A percentile compares a stretch with the other conserved stretches of the same genome.
These are phyloP conservation scores for Podarcis lilfordi DNA, from an alignment of 2,797 vertebrate species.

Conservation along the genomic window DNA sequence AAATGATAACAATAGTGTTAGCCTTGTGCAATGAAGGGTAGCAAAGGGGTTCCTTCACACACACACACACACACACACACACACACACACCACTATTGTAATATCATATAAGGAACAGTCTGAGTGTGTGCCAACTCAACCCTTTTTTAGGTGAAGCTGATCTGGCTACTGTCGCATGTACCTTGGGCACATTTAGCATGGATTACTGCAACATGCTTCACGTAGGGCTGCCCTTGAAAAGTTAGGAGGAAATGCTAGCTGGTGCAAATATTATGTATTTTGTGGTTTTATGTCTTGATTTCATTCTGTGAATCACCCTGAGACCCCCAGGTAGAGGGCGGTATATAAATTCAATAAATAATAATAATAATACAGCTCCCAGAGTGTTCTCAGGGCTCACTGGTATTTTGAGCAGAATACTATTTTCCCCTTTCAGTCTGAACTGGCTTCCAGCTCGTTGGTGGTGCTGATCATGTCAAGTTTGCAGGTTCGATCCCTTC, in stretches of 20 bases:
- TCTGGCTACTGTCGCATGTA: neutral
- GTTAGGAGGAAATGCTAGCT: neutral
- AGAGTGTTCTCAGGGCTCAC: neutral
- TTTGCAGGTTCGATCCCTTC: too few relatives aligned
- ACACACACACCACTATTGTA: neutral
- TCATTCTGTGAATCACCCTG: too few relatives aligned
- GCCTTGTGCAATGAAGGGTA: neutral
- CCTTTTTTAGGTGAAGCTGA: neutral
- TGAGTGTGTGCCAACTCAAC: neutral
- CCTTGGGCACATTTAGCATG: neutral
- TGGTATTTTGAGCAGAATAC: neutral
- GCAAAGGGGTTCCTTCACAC: neutral
- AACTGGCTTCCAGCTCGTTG: neutral
- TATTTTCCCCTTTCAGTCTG: neutral
- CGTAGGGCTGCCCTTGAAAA: neutral
- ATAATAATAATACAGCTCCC: neutral
- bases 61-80: neutral
- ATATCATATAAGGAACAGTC: neutral
- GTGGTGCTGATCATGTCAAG: too few relatives aligned
- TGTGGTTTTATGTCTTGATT: too few relatives aligned
- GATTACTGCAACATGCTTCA: neutral
- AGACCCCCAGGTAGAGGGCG: too few relatives aligned
- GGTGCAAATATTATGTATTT: neutral
- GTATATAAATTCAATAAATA: too few relatives aligned
- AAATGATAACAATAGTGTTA: neutral